Evolutionary conservation across 2,888 invertebrate species (phyloP), one percentile per base, ranked within the genome.

Genomic region (Calameuta filiformis): DNA sequence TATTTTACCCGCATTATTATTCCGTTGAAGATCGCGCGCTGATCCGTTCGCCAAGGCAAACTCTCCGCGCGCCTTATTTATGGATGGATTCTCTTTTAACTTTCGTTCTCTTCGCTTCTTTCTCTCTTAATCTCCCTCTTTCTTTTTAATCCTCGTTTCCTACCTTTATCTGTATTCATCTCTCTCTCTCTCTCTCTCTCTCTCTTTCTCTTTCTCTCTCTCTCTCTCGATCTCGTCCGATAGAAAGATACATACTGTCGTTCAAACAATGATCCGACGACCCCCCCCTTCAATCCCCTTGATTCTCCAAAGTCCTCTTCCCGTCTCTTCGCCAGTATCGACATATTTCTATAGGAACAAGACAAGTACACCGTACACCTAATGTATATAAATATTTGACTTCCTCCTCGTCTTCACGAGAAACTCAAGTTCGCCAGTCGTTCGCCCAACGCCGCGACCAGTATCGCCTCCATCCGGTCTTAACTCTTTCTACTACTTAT

Each of bases 1-100:
- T 91, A 90, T 91, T 91, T 89, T 86, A 89, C 88, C 89, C 89
- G 90, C 91, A 90, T 91, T 91, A 91, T 90, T 90, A 90, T 91
- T 91, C 91, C 87, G 90, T 91, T 91, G 90, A 87, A 91, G 91
- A 91, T 91, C 85, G 91, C 90, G 87, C 89, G 86, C 88, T 85
- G 90, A 91, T 90, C 89, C 89, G 87, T 87, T 83, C 80, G 83
- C 84, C 85, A 84, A 86, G 86, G 86, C 85, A 83, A 87, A 86
- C 86, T 85, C 83, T 85, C 77, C 80, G 79, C 75, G 34, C 35
- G 84, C 85, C 88, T 90, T 91, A 89, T 90, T 90, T 90, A 91
- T 91, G 89, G 90, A 91, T 91, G 90, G 86, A 91, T 91, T 91
- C 90, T 84, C 88, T 91, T 91, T 91, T 88, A 89, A 89, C 89